A percentile compares a stretch with the other conserved stretches of the same genome.
Conservation (phyloP, 2,113 vertebrate species). For the Pseudonaja textilis region DNA sequence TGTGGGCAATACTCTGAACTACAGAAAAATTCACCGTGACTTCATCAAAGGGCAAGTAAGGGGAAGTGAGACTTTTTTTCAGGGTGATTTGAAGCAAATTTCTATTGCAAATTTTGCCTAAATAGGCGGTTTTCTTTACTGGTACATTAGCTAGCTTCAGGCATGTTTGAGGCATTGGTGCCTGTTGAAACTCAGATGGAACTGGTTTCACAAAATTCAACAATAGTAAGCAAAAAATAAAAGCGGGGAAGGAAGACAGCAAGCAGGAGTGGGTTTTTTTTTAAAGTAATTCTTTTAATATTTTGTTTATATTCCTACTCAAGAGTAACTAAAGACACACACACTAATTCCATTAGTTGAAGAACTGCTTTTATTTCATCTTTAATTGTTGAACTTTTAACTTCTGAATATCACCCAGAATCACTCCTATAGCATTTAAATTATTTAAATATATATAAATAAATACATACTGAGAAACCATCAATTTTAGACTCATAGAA, state of each 20-base stretch:
- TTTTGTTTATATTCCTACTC: not conserved
- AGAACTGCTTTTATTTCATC: not conserved
- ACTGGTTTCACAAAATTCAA: conserved; percentile 42
- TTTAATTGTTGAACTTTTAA: not conserved
- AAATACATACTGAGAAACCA: not conserved
- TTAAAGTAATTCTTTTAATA: not conserved
- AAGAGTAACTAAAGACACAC: not conserved
- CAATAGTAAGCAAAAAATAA: conserved; percentile 16
- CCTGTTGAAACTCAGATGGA: conserved; percentile 42
- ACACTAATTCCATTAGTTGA: not conserved
- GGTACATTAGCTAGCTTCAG: conserved; percentile 37
- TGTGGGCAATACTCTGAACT: not conserved
- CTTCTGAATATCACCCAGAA: not conserved
- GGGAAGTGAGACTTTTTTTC: conserved; percentile 42
- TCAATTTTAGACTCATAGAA: not conserved
- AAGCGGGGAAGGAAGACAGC: conserved; percentile 24
- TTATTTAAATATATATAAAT: not conserved
- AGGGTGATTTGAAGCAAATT: conserved; percentile 43
- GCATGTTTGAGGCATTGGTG: conserved; percentile 45
- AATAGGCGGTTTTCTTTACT: conserved; percentile 45
- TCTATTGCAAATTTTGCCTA: conserved; percentile 48
- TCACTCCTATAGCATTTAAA: not conserved
- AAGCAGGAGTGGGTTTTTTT: not conserved
- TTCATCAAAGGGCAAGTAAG: not conserved
- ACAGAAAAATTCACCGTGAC: not conserved